Conservation (phyloP, 2,113 vertebrate species). For the Sialia sialis region DNA sequence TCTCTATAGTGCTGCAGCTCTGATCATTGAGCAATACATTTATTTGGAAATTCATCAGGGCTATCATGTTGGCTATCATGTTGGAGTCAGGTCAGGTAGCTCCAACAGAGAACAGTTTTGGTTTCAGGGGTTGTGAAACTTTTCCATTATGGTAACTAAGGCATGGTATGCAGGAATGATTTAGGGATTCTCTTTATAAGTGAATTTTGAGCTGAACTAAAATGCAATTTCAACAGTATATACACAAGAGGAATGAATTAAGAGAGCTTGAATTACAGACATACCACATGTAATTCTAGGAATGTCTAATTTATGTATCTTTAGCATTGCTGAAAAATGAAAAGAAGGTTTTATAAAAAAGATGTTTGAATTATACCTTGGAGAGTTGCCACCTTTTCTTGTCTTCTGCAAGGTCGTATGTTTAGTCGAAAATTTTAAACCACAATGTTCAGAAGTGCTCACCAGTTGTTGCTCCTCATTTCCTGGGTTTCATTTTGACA, state of each 20-base stretch:
- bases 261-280: not conserved
- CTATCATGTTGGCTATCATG: not conserved
- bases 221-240: not conserved
- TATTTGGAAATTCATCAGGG: not conserved
- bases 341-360: not conserved
- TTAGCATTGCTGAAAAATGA: not conserved
- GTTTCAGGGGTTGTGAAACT: not conserved
- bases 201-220: not conserved
- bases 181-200: not conserved
- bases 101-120: not conserved
- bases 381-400: not conserved
- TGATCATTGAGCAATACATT: not conserved
- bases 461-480: not conserved
- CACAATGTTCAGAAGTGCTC: not conserved
- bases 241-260: not conserved
- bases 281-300: not conserved
- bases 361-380: not conserved
- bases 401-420: slow-evolving; percentile 7
- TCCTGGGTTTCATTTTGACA: not conserved
- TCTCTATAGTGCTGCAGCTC: not conserved
- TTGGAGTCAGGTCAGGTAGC: not conserved
- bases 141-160: not conserved
- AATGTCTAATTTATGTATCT: not conserved
- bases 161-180: not conserved
- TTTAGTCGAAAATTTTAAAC: not conserved